phyloP scores from a whole-genome alignment of 2,797 vertebrate genomes.

The Fundulus diaphanus region DNA sequence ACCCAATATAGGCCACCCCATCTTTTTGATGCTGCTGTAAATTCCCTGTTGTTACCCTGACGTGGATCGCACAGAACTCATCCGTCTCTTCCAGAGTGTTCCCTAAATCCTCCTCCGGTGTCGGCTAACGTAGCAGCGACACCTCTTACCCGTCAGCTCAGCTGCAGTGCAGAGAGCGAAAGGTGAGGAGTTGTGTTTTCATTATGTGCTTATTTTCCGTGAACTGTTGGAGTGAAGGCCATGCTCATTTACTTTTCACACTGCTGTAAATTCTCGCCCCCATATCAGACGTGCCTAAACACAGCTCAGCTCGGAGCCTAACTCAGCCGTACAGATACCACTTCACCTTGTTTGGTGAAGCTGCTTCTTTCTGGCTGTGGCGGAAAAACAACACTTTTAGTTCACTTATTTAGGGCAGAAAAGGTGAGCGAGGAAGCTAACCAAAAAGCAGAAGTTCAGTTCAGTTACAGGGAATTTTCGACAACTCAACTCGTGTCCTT shows the following conservation, averaged over 20 bases:
- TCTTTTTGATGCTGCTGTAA: constrained; percentile 66
- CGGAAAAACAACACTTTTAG: no score
- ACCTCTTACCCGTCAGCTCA: constrained; percentile 28
- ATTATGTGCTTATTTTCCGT: constrained; percentile 16
- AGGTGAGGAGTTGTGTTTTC: constrained; percentile 18
- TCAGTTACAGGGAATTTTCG: no score
- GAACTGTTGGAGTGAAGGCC: constrained; percentile 25
- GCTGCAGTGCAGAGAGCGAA: constrained; percentile 18
- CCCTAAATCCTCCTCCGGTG: background rate
- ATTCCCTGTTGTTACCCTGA: constrained; percentile 47
- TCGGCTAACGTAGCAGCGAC: background rate
- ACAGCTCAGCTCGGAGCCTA: background rate
- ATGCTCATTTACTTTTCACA: background rate
- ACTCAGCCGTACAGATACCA: no score
- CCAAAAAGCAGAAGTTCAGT: no score
- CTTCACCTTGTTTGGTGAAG: background rate
- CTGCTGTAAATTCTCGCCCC: background rate
- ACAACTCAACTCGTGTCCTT: no score
- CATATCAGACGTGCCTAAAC: background rate
- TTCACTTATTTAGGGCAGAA: no score
- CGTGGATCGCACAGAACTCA: constrained; percentile 15
- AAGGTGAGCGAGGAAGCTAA: no score
- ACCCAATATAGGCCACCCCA: constrained; percentile 21
- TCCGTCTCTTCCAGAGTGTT: background rate
- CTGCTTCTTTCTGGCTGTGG: no score